A percentile compares a stretch with the other conserved stretches of the same genome.
phyloP scores from a whole-genome alignment of 1,140 invertebrate genomes.

The Dendroctonus ponderosae region DNA sequence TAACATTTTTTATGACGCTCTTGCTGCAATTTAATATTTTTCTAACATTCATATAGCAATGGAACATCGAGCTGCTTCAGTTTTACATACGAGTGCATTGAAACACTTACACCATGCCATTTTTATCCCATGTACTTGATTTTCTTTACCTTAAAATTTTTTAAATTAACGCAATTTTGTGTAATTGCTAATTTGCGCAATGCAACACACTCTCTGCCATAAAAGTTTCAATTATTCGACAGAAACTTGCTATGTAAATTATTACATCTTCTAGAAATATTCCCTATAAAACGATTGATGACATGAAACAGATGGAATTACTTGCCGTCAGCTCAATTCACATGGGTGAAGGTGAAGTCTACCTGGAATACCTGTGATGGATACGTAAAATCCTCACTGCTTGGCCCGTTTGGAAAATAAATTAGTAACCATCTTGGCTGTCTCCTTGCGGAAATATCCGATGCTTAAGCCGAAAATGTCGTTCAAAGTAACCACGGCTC shows the following conservation, averaged over 20 bases:
- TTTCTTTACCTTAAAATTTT: too few relatives aligned
- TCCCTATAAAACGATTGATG: too few relatives aligned
- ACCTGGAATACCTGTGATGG: slow-evolving; percentile 21
- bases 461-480: slow-evolving; percentile 25
- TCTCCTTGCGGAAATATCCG: slow-evolving; percentile 21
- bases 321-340: neutral
- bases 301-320: too few relatives aligned
- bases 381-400: slow-evolving; percentile 23
- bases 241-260: neutral
- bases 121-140: too few relatives aligned
- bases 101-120: too few relatives aligned
- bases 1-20: too few relatives aligned
- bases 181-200: neutral
- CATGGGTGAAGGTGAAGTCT: slow-evolving; percentile 15
- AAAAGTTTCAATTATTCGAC: neutral
- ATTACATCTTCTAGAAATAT: too few relatives aligned
- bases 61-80: too few relatives aligned
- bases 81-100: too few relatives aligned
- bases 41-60: too few relatives aligned
- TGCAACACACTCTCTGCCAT: neutral
- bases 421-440: slow-evolving; percentile 27
- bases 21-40: too few relatives aligned
- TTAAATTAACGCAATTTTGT: too few relatives aligned
- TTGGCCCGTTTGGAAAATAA: slow-evolving; percentile 20
- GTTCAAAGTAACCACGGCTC: slow-evolving; percentile 15